These are phyloP conservation scores for Holothuria glaberrima DNA, from an alignment of 35 echinoderm and acorn worm species.

Conservation along the genomic window DNA sequence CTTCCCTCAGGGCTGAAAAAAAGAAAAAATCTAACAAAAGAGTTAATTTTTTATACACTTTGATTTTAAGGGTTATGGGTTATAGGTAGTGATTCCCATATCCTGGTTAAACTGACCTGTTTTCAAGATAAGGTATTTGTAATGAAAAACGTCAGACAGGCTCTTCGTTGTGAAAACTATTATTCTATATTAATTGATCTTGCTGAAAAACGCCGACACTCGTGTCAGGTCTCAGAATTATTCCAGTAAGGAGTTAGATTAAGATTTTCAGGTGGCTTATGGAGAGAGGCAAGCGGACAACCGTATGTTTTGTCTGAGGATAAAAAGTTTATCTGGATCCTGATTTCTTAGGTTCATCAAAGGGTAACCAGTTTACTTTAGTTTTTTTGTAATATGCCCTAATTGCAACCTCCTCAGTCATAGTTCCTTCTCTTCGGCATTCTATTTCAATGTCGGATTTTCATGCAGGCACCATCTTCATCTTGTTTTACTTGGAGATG, in stretches of 20 bases:
- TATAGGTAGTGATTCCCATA: background rate
- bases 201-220: too few species aligned
- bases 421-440: background rate
- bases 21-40: too few species aligned
- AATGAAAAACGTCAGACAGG: constrained; percentile 14
- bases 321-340: background rate
- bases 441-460: background rate
- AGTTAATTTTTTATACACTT: too few species aligned
- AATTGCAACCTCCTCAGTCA: background rate
- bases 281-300: background rate
- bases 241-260: constrained; percentile 12
- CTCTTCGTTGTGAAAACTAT: background rate
- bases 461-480: background rate
- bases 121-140: background rate
- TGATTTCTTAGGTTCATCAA: too few species aligned
- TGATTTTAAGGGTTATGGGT: too few species aligned
- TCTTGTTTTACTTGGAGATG: background rate
- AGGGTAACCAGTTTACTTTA: background rate
- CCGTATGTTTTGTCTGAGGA: background rate
- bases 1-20: too few species aligned
- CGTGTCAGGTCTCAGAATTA: background rate
- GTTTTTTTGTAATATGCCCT: background rate
- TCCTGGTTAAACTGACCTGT: background rate
- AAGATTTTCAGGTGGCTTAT: background rate
- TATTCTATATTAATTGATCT: background rate